Evolutionary conservation across 2,797 vertebrate species (phyloP).

Genomic region (Protonibea diacanthus): DNA sequence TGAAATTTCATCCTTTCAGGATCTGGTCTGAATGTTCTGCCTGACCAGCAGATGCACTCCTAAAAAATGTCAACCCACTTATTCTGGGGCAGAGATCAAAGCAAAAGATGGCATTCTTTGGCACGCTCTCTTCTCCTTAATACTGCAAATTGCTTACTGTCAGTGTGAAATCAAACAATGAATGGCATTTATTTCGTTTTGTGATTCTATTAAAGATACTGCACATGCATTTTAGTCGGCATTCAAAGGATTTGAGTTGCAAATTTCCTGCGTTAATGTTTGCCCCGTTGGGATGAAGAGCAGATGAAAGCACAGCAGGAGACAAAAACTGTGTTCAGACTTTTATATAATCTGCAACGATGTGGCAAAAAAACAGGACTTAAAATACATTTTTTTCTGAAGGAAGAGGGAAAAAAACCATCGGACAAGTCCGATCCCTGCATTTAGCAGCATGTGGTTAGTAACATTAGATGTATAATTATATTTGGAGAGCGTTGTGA

Average conservation of each 20-base stretch:
- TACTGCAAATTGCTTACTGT: constrained; percentile 7
- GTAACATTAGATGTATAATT: constrained; percentile 45
- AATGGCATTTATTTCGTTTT: neutral
- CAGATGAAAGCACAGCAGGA: neutral
- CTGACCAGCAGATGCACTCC: constrained; percentile 44
- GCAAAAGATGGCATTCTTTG: constrained; percentile 19
- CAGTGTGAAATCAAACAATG: constrained; percentile 1
- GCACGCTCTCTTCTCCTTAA: neutral
- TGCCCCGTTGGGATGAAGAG: neutral
- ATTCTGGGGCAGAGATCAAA: constrained; percentile 21
- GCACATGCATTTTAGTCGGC: neutral
- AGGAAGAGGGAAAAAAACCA: constrained; percentile 9
- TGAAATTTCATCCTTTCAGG: neutral
- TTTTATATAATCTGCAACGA: constrained; percentile 32
- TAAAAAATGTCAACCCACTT: constrained; percentile 21
- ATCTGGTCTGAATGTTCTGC: too few species aligned
- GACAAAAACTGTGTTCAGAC: constrained; percentile 16
- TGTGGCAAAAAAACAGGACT: constrained; percentile 22
- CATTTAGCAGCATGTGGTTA: constrained; percentile 39
- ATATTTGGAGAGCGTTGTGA: constrained; percentile 11
- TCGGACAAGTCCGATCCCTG: constrained; percentile 13
- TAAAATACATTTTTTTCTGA: constrained; percentile 15
- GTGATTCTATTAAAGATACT: neutral
- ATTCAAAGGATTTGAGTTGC: neutral
- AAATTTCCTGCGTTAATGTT: neutral